A percentile compares a stretch with the other conserved stretches of the same genome.
Conservation (phyloP, 2,888 invertebrate genomes). For the Hemithea aestivaria region DNA sequence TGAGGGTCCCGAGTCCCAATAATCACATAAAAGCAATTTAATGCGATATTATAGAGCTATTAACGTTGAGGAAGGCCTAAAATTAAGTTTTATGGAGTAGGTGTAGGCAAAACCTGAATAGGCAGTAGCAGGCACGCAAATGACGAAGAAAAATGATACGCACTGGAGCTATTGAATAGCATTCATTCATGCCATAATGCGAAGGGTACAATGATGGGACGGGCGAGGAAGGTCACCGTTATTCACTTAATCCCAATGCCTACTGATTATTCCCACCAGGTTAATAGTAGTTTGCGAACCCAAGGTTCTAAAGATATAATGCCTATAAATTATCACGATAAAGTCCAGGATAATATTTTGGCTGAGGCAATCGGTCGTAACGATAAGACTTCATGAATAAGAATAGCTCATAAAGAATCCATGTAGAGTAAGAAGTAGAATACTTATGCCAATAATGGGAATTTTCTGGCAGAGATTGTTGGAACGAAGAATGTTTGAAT, state of each 20-base stretch:
- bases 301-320: too few species aligned
- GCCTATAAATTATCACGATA: too few species aligned
- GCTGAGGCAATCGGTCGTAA: too few species aligned
- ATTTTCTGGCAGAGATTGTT: too few species aligned
- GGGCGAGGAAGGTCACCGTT: slow-evolving; percentile 67
- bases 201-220: slow-evolving; percentile 58
- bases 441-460: too few species aligned
- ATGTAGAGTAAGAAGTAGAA: too few species aligned
- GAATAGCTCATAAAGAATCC: too few species aligned
- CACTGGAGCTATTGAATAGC: slow-evolving; percentile 47
- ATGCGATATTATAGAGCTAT: slow-evolving; percentile 11
- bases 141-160: slow-evolving; percentile 54
- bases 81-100: slow-evolving; percentile 5
- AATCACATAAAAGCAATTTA: slow-evolving; percentile 21
- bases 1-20: slow-evolving; percentile 8
- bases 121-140: slow-evolving; percentile 36
- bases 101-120: slow-evolving; percentile 4
- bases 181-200: slow-evolving; percentile 57
- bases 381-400: too few species aligned
- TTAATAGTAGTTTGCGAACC: neutral
- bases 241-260: slow-evolving; percentile 57
- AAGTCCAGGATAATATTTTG: too few species aligned
- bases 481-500: too few species aligned
- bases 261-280: slow-evolving; percentile 41
- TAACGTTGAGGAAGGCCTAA: slow-evolving; percentile 5